These are phyloP conservation scores for Chloromyia formosa DNA, from an alignment of 2,888 invertebrate species.

Conservation along the genomic window DNA sequence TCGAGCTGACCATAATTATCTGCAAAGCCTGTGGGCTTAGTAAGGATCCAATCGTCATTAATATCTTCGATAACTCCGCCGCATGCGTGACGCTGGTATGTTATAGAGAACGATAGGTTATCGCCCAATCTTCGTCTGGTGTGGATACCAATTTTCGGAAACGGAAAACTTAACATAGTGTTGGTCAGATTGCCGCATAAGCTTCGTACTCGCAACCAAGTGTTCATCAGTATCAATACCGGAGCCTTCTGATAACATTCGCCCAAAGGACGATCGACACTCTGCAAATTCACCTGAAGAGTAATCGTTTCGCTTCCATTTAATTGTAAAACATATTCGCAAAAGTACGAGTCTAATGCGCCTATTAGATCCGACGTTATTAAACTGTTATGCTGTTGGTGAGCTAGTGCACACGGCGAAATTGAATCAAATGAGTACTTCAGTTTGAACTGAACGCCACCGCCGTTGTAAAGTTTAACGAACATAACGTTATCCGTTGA, in stretches of 20 bases:
- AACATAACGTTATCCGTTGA: slow-evolving; percentile 74
- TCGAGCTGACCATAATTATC: slow-evolving; percentile 64
- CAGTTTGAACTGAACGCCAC: slow-evolving; percentile 67
- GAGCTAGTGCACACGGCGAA: slow-evolving; percentile 65
- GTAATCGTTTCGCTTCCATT: slow-evolving; percentile 40
- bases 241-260: slow-evolving; percentile 3
- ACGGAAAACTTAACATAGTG: slow-evolving; percentile 50
- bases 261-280: neutral
- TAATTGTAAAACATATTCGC: slow-evolving; percentile 23
- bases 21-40: slow-evolving; percentile 57
- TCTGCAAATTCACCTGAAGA: slow-evolving; percentile 6
- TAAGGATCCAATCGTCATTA: slow-evolving; percentile 56
- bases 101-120: slow-evolving; percentile 56
- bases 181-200: slow-evolving; percentile 51
- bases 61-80: slow-evolving; percentile 69
- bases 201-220: neutral
- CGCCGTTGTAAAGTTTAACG: slow-evolving; percentile 63
- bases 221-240: neutral
- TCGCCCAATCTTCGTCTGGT: slow-evolving; percentile 48
- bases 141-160: slow-evolving; percentile 51
- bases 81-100: slow-evolving; percentile 73
- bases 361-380: neutral
- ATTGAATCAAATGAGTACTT: slow-evolving; percentile 72
- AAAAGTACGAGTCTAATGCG: slow-evolving; percentile 12
- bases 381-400: slow-evolving; percentile 56